These are phyloP conservation scores for Xanthorhoe designata DNA, from an alignment of 2,888 invertebrate genomes.

Conservation along the genomic window DNA sequence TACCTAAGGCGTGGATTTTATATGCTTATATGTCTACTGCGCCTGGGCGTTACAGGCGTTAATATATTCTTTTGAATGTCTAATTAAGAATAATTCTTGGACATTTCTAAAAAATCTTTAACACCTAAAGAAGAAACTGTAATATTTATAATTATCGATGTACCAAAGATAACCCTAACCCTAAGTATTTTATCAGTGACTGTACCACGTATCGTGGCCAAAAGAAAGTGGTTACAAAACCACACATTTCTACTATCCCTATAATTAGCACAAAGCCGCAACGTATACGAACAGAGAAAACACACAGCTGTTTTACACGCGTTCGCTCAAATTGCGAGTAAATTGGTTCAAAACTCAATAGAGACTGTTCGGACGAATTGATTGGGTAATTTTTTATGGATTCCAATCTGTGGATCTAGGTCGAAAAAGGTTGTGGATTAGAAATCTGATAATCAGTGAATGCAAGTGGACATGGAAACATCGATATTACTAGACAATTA, in stretches of 20 bases:
- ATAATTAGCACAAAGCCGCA: constrained; percentile 7
- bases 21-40: no score
- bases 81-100: no score
- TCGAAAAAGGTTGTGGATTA: no score
- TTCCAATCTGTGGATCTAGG: background rate
- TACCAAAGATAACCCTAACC: background rate
- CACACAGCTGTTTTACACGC: background rate
- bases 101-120: no score
- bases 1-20: no score
- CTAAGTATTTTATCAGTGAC: background rate
- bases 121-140: no score
- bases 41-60: no score
- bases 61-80: no score
- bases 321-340: background rate
- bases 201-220: constrained; percentile 10
- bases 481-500: no score
- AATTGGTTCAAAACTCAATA: background rate
- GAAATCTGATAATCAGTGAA: no score
- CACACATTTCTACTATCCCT: constrained; percentile 7
- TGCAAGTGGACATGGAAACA: no score
- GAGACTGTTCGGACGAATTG: background rate
- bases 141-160: background rate
- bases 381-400: background rate
- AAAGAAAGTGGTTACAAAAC: constrained; percentile 16
- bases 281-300: background rate